Conservation (phyloP, 2,113 vertebrate genomes). For the Todiramphus saurophagus region DNA sequence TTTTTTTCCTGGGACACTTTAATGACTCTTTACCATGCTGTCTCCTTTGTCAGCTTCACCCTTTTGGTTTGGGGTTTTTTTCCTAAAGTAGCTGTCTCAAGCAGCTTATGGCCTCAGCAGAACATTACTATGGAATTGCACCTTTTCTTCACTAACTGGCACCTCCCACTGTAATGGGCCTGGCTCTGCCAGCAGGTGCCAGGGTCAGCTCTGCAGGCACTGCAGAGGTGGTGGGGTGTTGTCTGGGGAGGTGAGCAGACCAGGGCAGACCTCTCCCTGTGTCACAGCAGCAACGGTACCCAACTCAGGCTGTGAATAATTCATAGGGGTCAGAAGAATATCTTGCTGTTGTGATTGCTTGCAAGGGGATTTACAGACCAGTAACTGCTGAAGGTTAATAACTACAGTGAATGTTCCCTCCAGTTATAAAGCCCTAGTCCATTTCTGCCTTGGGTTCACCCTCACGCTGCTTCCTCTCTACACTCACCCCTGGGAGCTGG, state of each 20-base stretch:
- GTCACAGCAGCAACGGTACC: not conserved
- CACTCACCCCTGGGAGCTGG: fast-evolving
- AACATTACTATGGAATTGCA: fast-evolving
- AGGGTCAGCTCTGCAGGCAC: not conserved
- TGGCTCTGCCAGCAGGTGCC: not conserved
- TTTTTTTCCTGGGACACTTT: not conserved
- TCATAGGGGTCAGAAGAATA: not conserved
- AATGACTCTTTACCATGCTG: not conserved
- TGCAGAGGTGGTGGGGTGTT: no score
- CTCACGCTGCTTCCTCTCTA: fast-evolving
- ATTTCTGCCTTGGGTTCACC: not conserved
- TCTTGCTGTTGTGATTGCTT: not conserved
- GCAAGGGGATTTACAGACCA: fast-evolving
- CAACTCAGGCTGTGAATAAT: not conserved
- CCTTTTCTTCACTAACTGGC: fast-evolving
- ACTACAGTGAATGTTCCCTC: fast-evolving
- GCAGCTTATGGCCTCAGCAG: not conserved
- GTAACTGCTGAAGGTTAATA: not conserved
- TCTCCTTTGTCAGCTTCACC: not conserved
- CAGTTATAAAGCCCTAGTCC: not conserved
- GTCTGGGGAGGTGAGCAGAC: fast-evolving
- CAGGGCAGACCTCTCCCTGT: no score
- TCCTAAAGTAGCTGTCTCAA: not conserved
- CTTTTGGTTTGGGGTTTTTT: not conserved
- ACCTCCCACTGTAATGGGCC: no score